phyloP scores from a whole-genome alignment of 2,113 vertebrate genomes.

The Microcebus tavaratra region DNA sequence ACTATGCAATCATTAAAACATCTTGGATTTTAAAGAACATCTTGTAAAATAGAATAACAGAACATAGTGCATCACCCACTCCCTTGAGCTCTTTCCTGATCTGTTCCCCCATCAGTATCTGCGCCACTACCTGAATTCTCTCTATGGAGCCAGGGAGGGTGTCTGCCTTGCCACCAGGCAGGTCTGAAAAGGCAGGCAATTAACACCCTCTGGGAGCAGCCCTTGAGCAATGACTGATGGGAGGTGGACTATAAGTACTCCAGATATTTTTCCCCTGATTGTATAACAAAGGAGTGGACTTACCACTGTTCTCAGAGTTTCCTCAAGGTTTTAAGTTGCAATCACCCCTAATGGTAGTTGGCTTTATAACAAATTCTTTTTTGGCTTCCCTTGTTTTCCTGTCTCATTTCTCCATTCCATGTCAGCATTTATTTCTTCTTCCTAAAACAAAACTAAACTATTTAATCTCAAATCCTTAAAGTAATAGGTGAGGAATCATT shows the following conservation, averaged over 20 bases:
- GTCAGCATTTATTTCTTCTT: background rate
- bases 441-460: background rate
- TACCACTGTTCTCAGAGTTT: background rate
- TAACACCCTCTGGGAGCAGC: background rate
- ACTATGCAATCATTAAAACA: background rate
- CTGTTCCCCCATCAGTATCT: background rate
- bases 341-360: background rate
- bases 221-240: background rate
- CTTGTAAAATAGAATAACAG: background rate
- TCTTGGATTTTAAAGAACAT: background rate
- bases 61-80: background rate
- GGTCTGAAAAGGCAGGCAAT: background rate
- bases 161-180: background rate
- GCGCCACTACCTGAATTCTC: background rate
- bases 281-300: background rate
- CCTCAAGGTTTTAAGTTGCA: background rate
- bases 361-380: background rate
- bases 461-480: background rate
- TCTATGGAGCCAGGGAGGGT: background rate
- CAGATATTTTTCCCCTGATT: background rate
- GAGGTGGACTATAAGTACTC: background rate
- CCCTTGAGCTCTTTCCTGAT: background rate
- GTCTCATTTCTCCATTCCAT: background rate
- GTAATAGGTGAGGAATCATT: background rate
- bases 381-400: background rate